Percentiles rank a stretch among this genome's conserved stretches.
phyloP scores from a whole-genome alignment of 1,140 invertebrate species.

The Atta colombica region DNA sequence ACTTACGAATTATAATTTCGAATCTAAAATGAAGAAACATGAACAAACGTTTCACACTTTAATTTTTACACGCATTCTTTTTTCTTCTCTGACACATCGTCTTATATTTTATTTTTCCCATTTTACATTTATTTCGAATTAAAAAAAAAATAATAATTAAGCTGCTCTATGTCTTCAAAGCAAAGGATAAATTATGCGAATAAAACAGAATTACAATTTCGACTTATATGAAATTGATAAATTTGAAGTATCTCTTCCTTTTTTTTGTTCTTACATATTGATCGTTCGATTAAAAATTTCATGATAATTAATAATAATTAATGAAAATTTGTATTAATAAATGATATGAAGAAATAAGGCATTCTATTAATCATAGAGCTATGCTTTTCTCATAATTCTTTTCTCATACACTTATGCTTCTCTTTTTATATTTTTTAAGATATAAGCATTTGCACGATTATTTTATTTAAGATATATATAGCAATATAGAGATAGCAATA shows the following conservation, averaged over 20 bases:
- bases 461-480: neutral
- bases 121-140: neutral
- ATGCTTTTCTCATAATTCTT: neutral
- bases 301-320: neutral
- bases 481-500: neutral
- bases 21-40: neutral
- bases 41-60: neutral
- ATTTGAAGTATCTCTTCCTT: neutral
- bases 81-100: neutral
- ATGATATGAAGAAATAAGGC: neutral
- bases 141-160: neutral
- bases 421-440: neutral
- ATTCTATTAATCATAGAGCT: neutral
- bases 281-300: neutral
- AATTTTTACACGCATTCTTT: neutral
- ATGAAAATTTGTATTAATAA: neutral
- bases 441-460: neutral
- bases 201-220: neutral
- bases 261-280: neutral
- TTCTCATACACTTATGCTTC: neutral
- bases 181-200: neutral
- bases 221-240: neutral
- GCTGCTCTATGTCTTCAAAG: neutral
- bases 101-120: neutral
- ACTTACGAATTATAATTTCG: neutral